Base-by-base conservation (phyloP, 2,113 vertebrate species). In the Solenodon paradoxus region DNA sequence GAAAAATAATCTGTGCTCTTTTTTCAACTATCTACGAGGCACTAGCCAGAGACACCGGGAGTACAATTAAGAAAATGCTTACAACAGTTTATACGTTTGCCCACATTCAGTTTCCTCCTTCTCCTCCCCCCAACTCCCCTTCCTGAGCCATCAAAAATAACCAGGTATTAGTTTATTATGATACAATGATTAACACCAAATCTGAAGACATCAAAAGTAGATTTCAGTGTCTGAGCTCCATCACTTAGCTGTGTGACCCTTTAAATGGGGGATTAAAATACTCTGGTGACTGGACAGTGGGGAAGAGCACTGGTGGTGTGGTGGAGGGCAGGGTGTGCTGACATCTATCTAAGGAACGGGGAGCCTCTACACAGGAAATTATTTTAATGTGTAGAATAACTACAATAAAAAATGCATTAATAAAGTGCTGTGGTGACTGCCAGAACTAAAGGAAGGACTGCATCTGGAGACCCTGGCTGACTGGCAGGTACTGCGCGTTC, bases 241-340 rank as follows among this genome's bases (percentile, higher is more conserved):
- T 11, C 26, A 19, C 2, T n/a, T 7, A n/a, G 35, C 55, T 22
- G 38, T 59, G 64, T 22, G 30, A 15, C 42, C 28, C 49, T 30
- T 53, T 51, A 15, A 24, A 24, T 0, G 30, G 30, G 40, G 24
- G 61, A 88, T 10, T 17, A 20, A n/a, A 55, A 35, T 4, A 16
- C 7, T 16, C 30, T 1, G 15, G 32, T 9, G 30, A 55, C 0
- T 42, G 45, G n/a, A n/a, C n/a, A n/a, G n/a, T n/a, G n/a, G n/a
- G n/a, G n/a, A n/a, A n/a, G n/a, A n/a, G n/a, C n/a, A n/a, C n/a
- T n/a, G n/a, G n/a, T n/a, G n/a, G n/a, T n/a, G n/a, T n/a, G n/a
- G n/a, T n/a, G n/a, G n/a, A n/a, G n/a, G n/a, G n/a, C n/a, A n/a
- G n/a, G n/a, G n/a, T n/a, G n/a, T n/a, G n/a, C n/a, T n/a, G n/a